phyloP scores from a whole-genome alignment of 2,113 vertebrate species.

The Setophaga kirtlandii region DNA sequence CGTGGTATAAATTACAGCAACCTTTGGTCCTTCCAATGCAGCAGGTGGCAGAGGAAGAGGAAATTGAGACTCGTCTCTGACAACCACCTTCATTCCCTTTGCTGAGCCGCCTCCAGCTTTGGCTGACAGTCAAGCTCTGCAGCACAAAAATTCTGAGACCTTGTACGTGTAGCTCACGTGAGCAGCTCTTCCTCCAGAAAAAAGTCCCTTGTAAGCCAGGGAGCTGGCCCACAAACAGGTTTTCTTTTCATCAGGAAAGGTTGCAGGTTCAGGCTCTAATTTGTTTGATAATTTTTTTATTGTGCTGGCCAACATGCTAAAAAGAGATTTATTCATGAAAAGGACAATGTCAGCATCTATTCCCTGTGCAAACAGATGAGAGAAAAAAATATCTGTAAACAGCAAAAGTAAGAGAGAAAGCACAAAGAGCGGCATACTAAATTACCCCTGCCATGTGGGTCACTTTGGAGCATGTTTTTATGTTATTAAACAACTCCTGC shows the following conservation, averaged over 20 bases:
- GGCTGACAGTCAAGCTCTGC: constrained; percentile 30
- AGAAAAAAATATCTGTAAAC: constrained; percentile 14
- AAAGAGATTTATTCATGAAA: constrained; percentile 54
- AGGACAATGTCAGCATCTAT: constrained; percentile 52
- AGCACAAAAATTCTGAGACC: constrained; percentile 16
- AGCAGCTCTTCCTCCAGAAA: constrained; percentile 13
- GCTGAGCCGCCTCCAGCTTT: background rate
- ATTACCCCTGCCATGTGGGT: constrained; percentile 58
- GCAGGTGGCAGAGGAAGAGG: background rate
- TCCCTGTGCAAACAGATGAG: constrained; percentile 41
- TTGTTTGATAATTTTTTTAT: constrained; percentile 52
- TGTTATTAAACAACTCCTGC: constrained; percentile 58
- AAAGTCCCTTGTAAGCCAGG: background rate
- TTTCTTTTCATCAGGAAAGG: constrained; percentile 20
- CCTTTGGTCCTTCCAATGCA: background rate
- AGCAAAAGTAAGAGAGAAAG: constrained; percentile 33
- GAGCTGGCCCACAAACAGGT: background rate
- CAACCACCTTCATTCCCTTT: constrained; percentile 1
- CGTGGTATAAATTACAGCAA: background rate
- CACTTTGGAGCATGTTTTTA: constrained; percentile 59
- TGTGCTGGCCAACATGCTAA: constrained; percentile 44
- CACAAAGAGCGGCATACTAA: constrained; percentile 51
- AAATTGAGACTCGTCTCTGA: background rate
- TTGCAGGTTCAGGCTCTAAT: constrained; percentile 31
- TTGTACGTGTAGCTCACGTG: background rate